A percentile compares a stretch with the other conserved stretches of the same genome.
Evolutionary conservation across 2,113 vertebrate species (phyloP).

Genomic region (Ceyx margarethae): DNA sequence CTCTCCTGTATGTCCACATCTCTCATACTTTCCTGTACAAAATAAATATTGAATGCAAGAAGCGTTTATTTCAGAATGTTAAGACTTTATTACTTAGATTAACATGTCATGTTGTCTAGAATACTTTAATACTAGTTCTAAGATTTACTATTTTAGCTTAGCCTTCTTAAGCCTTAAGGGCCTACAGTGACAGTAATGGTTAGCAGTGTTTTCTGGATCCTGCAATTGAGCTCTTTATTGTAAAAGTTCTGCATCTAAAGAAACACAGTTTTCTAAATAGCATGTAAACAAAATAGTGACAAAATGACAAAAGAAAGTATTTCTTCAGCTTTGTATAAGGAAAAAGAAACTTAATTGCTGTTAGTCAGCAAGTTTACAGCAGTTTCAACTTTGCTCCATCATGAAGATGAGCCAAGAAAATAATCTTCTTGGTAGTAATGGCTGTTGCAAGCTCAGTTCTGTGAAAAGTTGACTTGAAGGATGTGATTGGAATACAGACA

Average conservation of each 20-base stretch:
- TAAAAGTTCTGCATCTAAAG: background rate
- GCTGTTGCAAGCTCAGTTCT: background rate
- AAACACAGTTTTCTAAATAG: background rate
- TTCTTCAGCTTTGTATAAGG: background rate
- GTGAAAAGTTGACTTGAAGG: background rate
- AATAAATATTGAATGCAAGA: background rate
- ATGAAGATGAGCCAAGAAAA: background rate
- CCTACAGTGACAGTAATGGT: background rate
- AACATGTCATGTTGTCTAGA: background rate
- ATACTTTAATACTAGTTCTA: background rate
- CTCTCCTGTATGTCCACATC: background rate
- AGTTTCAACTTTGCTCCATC: background rate
- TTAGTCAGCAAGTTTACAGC: background rate
- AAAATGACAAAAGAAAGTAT: background rate
- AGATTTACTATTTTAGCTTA: background rate
- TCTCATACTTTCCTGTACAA: background rate
- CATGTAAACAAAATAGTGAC: background rate
- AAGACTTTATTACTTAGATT: background rate
- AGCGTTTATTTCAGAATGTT: background rate
- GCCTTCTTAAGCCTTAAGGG: background rate
- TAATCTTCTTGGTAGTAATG: background rate
- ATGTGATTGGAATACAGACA: background rate
- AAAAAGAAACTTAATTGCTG: background rate
- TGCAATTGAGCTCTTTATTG: background rate
- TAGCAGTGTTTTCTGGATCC: background rate